Percentiles rank a stretch among this genome's conserved stretches.
Evolutionary conservation across 2,888 invertebrate species (phyloP).

Genomic region (Chrysolina oricalcia): DNA sequence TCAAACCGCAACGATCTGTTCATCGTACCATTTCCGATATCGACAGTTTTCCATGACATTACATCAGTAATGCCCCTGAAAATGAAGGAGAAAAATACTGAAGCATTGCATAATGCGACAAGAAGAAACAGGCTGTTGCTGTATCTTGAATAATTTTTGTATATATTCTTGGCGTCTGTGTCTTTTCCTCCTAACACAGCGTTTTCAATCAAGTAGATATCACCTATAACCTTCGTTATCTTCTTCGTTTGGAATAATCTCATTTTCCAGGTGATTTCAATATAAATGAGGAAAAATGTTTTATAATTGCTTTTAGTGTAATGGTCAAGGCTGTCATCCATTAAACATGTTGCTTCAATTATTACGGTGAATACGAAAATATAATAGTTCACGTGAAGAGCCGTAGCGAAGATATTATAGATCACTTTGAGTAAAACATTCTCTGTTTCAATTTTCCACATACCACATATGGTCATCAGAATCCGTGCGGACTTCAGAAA

Average conservation of each 20-base stretch:
- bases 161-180: not conserved
- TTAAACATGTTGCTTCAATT: not conserved
- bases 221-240: not conserved
- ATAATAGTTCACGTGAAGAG: not conserved
- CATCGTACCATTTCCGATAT: not conserved
- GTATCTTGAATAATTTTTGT: not conserved
- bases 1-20: not conserved
- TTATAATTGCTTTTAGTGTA: not conserved
- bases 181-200: not conserved
- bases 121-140: not conserved
- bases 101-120: not conserved
- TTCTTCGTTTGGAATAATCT: not conserved
- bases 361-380: not conserved
- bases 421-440: not conserved
- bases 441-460: not conserved
- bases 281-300: not conserved
- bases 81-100: not conserved
- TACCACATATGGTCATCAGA: conserved; percentile 2
- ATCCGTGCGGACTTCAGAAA: not conserved
- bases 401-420: not conserved
- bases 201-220: not conserved
- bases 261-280: not conserved
- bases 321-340: not conserved
- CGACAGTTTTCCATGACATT: not conserved
- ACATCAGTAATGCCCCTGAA: not conserved